phyloP scores from a whole-genome alignment of 2,797 vertebrate species.

The Ctenochaetus hawaiiensis region DNA sequence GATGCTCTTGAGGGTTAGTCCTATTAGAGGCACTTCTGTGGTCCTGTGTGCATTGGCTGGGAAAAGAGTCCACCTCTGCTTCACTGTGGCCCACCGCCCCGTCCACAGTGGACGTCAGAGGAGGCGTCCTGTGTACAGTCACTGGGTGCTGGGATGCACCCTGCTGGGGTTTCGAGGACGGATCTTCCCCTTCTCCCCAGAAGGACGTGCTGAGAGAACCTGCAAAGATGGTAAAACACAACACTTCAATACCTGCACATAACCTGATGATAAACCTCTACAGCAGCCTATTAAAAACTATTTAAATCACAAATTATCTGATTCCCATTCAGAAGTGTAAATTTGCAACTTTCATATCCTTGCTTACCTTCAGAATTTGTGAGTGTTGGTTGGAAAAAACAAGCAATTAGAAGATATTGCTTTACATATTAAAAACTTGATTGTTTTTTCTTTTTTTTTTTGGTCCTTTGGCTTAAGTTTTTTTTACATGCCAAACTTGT shows the following conservation, averaged over 20 bases:
- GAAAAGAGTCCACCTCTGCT: constrained; percentile 57
- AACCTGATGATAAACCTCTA: not conserved
- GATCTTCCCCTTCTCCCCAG: constrained; percentile 87
- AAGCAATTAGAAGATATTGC: no score
- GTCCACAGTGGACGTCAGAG: constrained; percentile 50
- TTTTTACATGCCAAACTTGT: no score
- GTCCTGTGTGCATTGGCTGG: constrained; percentile 67
- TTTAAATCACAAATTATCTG: no score
- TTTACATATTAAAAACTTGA: no score
- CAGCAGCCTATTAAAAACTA: no score
- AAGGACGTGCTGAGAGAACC: constrained; percentile 85
- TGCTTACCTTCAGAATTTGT: no score
- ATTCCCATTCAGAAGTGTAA: no score
- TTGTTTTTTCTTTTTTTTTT: no score
- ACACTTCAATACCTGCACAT: not conserved
- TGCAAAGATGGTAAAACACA: constrained; percentile 63
- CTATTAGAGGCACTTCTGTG: constrained; percentile 86
- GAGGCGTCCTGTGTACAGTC: constrained; percentile 79
- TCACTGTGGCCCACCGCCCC: constrained; percentile 55
- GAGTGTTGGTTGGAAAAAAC: no score
- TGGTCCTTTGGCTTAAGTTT: no score
- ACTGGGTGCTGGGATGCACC: constrained; percentile 79
- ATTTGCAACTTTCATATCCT: no score
- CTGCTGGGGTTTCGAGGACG: constrained; percentile 59
- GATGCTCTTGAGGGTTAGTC: constrained; percentile 88